Conservation (phyloP, 2,113 vertebrate species). For the Tragelaphus scriptus region DNA sequence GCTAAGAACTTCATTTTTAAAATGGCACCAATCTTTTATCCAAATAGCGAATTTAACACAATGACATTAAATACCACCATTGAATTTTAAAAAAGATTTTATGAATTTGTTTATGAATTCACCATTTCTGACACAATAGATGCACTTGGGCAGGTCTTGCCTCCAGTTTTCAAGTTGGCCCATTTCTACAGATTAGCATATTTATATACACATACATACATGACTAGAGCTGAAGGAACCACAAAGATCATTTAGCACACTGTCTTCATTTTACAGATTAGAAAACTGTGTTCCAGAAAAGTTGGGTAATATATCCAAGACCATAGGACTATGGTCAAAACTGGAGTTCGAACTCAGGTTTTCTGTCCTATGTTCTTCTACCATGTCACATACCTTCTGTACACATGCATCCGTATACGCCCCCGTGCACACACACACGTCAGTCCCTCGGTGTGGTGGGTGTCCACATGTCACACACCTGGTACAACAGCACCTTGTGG, state of each 20-base stretch:
- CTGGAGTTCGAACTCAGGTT: background rate
- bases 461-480: background rate
- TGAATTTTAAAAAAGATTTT: background rate
- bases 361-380: background rate
- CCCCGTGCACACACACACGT: background rate
- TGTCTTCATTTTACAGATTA: background rate
- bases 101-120: background rate
- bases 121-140: background rate
- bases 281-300: background rate
- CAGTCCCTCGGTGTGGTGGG: background rate
- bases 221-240: background rate
- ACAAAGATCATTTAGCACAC: background rate
- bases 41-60: slow-evolving; percentile 23
- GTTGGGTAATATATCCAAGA: background rate
- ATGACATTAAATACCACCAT: background rate
- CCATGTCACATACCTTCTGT: background rate
- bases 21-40: slow-evolving; percentile 10
- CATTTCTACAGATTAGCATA: slow-evolving; percentile 49
- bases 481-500: background rate
- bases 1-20: slow-evolving; percentile 16
- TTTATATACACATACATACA: slow-evolving; percentile 63
- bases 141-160: slow-evolving; percentile 26
- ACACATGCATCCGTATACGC: background rate
- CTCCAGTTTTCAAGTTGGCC: background rate
- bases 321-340: background rate